Percentiles rank a stretch among this genome's conserved stretches.
These are phyloP conservation scores for Macroglossus sobrinus DNA, from an alignment of 2,113 vertebrate species.

Conservation along the genomic window DNA sequence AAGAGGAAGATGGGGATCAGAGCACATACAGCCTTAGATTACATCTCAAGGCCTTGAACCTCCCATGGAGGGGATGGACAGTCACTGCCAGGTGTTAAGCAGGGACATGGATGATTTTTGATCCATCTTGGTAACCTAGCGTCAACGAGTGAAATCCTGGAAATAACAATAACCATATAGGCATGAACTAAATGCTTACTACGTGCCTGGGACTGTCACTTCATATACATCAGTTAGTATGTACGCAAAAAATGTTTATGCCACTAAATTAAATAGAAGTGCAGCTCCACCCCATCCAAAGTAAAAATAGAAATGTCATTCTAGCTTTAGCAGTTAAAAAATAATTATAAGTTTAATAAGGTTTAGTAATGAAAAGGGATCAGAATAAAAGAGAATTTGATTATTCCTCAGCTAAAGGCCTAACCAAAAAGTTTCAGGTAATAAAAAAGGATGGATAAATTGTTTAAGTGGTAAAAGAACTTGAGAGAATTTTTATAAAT, in stretches of 20 bases:
- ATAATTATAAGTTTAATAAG: background rate
- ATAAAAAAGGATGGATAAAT: constrained; percentile 25
- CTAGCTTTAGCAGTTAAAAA: background rate
- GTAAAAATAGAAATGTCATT: background rate
- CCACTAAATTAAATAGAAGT: background rate
- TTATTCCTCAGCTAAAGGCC: constrained; percentile 50
- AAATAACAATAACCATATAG: background rate
- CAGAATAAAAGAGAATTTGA: constrained; percentile 27
- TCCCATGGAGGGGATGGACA: background rate
- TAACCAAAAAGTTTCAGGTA: constrained; percentile 28
- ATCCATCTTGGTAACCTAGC: background rate
- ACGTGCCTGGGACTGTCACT: background rate
- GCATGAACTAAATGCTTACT: background rate
- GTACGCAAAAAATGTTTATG: background rate
- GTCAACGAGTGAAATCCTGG: background rate
- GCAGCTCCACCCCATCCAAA: background rate
- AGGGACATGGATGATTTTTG: background rate
- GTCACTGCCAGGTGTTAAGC: background rate
- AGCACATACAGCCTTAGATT: background rate
- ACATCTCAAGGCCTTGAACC: background rate
- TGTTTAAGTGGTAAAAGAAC: constrained; percentile 46
- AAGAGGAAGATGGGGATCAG: background rate
- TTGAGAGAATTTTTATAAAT: constrained; percentile 57
- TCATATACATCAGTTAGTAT: background rate
- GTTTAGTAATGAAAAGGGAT: background rate